Evolutionary conservation across 2,797 vertebrate species (phyloP), one percentile per base, ranked within the genome.

Genomic region (Macroramphosus scolopax): DNA sequence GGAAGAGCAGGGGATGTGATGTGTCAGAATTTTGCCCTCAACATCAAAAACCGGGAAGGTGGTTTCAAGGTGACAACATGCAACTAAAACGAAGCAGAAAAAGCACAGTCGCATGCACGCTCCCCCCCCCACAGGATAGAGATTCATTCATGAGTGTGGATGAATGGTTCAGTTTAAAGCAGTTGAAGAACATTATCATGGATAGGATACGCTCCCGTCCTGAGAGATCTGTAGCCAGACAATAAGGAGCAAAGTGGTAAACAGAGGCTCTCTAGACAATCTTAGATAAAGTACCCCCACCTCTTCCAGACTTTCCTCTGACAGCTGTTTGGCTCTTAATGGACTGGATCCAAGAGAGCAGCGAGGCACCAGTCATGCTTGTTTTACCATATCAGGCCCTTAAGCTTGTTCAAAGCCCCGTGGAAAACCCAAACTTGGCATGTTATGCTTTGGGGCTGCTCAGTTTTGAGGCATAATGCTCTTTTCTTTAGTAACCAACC

Each of bases 311-410:
- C 58, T 63, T 58, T 63, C 58, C 65, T 41, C 41, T 65, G 59
- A 78, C 76, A 88, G 73, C 81, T 72, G 77, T 63, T 78, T 81
- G 84, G 63, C 50, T 75, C 52, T 1, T 30, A 22, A 70, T 68
- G 66, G 75, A 8, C 36, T 64, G 48, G 42, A 4, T 68, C 60
- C 53, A 50, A 72, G 43, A 59, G 80, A 56, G 54, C 7, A 77
- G 64, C 65, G 63, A 75, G 68, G 33, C 40, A 56, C 28, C 55
- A 59, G 46, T 72, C 84, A 80, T 50, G 82, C 78, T 81, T 81
- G 61, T 66, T 82, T 82, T 78, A 33, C 47, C 53, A 38, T 73
- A 70, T 71, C 63, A 63, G 64, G 60, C 75, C 73, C 51, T 76
- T 46, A 63, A 81, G 77, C 76, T 78, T 53, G 11, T 25, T 68